Evolutionary conservation across 2,797 vertebrate genomes (phyloP), one percentile per base, ranked within the genome.

Genomic region (Sebastes minor): DNA sequence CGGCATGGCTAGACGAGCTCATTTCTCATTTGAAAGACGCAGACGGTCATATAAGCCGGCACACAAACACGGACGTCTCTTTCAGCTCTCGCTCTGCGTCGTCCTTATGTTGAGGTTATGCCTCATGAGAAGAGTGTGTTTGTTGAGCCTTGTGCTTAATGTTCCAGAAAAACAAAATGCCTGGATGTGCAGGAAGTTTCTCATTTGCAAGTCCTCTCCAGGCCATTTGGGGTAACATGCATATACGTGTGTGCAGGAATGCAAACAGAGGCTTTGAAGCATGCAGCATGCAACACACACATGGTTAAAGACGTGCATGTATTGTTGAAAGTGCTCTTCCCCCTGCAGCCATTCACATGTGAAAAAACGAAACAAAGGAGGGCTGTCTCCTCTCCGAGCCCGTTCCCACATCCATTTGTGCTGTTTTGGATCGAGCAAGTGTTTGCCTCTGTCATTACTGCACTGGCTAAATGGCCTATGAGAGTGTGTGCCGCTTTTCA

Each of bases 371-470:
- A 73, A 55, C 23, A 71, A 55, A 74, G 32, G 20, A 20, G 22
- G 61, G 60, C 22, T 57, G 74, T 74, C 61, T 65, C 64, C 65
- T 82, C 77, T 64, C 20, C 0, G 6, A 69, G 28, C 72, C 67
- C 53, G 71, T 82, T 78, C 62, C 60, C 25, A 6, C 25, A 70
- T 85, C 61, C 59, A 81, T 92, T 90, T 91, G 81, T 76, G 85
- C 75, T 42, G 60, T 57, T 89, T 79, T 32, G 77, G 86, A 81
- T 69, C 12, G 52, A 81, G 81, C 60, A 3, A 71, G 72, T 79
- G 84, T 87, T 90, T 83, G 65, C 83, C 53, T 83, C 73, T 74
- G 83, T 90, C 86, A 73, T 92, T 91, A 90, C 82, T 10, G 79
- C 68, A 2, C 56, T 2, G 59, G 81, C 75, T 91, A 94, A 94